Evolutionary conservation across 2,888 invertebrate genomes (phyloP), one percentile per base, ranked within the genome.

Genomic region (Eupsilia transversa): DNA sequence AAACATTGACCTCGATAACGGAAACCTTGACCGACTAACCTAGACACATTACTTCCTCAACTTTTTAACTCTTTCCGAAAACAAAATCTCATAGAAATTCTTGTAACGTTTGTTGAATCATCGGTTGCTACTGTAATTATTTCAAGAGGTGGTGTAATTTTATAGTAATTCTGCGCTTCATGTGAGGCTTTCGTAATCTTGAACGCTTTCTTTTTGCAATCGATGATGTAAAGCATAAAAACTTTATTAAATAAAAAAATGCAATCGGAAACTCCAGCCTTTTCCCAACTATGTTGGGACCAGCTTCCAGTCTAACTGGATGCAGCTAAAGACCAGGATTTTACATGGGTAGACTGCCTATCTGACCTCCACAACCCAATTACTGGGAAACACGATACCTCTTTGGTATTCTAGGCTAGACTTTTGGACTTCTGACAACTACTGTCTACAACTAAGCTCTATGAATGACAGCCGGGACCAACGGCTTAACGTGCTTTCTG

Each of bases 1-100:
- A 65, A 73, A 59, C 69, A 64, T 52, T 71, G 81, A n/a, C 86
- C 82, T 52, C 38, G 56, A 63, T 83, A 17, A 6, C 5, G 4
- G 10, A 17, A 61, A 74, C 86, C 86, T 86, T 86, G 86, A 72
- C 84, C 66, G 10, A 84, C 64, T 86, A 77, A 77, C 87, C 86
- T 61, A 84, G 74, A 82, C 74, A 65, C 30, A 57, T 35, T 3
- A 61, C 76, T 85, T 87, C 83, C 77, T 81, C n/a, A 43, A 60
- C 61, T 69, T 60, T 71, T 76, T 10, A 49, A n/a, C 56, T 68
- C 33, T 46, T 78, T 63, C 54, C 72, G 35, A 82, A 82, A 38
- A 46, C 60, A 33, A 61, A 72, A 70, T 66, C 67, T 68, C 64
- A 59, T 59, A 79, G 52, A 59, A 68, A 77, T 67, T 81, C 78